These are phyloP conservation scores for Thaumetopoea pityocampa DNA, from an alignment of 1,140 invertebrate genomes.

Conservation along the genomic window DNA sequence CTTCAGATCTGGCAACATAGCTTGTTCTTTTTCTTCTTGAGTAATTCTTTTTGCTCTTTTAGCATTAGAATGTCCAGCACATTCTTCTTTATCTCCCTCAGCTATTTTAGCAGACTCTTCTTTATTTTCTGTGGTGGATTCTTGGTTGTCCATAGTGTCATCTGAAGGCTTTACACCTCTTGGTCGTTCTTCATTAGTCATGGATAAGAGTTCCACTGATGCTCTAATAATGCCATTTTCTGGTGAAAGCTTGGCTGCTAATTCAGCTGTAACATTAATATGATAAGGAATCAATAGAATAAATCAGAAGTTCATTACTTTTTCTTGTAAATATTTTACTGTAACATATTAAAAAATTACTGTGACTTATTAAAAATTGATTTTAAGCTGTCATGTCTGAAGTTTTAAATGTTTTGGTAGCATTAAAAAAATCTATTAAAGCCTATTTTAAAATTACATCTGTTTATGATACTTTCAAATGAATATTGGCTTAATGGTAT, in stretches of 20 bases:
- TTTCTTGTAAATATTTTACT: too few species aligned
- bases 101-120: constrained; percentile 18
- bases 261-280: constrained; percentile 37
- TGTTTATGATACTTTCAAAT: too few species aligned
- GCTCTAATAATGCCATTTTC: constrained; percentile 79
- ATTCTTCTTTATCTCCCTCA: constrained; percentile 39
- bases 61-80: constrained; percentile 54
- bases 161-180: constrained; percentile 57
- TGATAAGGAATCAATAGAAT: too few species aligned
- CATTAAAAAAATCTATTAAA: too few species aligned
- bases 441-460: too few species aligned
- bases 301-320: too few species aligned
- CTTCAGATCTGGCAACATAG: constrained; percentile 89
- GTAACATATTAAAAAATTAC: constrained; percentile 3
- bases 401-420: too few species aligned
- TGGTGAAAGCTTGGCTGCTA: constrained; percentile 77
- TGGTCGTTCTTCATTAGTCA: constrained; percentile 79
- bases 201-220: constrained; percentile 83
- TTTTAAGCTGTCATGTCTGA: too few species aligned
- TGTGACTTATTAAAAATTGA: too few species aligned
- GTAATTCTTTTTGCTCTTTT: constrained; percentile 53
- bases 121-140: too few species aligned
- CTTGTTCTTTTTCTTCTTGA: constrained; percentile 80
- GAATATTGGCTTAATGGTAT: too few species aligned
- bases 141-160: constrained; percentile 26